Percentiles rank a stretch among this genome's conserved stretches.
Evolutionary conservation across 53 echinoderm and acorn worm genomes (phyloP).

Genomic region (Mesocentrotus franciscanus): DNA sequence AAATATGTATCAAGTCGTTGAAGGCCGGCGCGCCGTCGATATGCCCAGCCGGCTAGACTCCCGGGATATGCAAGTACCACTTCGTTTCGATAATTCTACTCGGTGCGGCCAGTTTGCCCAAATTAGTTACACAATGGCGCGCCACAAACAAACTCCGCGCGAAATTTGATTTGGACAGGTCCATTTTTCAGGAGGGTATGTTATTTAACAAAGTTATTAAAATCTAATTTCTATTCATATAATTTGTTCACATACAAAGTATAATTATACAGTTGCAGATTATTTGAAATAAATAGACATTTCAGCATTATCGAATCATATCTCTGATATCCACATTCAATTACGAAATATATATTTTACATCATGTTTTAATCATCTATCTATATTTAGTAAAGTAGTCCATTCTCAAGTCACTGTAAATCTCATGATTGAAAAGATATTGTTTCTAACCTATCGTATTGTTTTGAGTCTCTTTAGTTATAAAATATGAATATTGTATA

Average conservation of each 20-base stretch:
- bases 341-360: neutral
- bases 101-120: neutral
- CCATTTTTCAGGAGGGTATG: neutral
- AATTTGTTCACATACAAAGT: neutral
- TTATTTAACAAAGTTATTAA: neutral
- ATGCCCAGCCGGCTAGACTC: neutral
- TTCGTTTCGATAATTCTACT: neutral
- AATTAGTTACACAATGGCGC: neutral
- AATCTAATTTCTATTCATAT: neutral
- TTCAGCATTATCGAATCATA: no score
- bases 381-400: neutral
- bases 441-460: neutral
- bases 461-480: neutral
- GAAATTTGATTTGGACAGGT: slow-evolving; percentile 1
- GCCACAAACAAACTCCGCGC: slow-evolving; percentile 47
- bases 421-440: neutral
- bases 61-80: neutral
- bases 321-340: neutral
- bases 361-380: neutral
- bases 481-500: neutral
- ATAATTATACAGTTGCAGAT: no score
- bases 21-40: neutral
- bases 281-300: no score
- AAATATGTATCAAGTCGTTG: neutral
- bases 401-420: neutral